Base-by-base conservation (phyloP, 2,113 vertebrate species). In the Amazona guildingii region DNA sequence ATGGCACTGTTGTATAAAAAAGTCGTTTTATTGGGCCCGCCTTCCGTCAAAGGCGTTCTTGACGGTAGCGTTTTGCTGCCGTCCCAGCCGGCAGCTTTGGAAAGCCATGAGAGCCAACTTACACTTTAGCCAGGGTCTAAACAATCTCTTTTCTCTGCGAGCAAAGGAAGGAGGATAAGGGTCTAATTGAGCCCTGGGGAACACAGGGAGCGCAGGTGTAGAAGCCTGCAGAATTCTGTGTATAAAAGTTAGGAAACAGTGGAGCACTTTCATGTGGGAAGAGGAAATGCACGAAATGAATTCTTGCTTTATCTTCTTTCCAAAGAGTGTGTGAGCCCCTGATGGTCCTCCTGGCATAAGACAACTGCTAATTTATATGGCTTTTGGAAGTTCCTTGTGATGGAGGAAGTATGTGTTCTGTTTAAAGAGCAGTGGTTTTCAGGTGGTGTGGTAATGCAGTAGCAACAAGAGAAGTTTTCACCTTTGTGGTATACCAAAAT, bases 1-100 rank as follows among this genome's bases (percentile, higher is more conserved):
- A 52, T 94, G 94, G 93, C 92, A 57, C 12, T 90, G 63, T 90
- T 88, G 76, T 31, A 23, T 48, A 13, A 9, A 13, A 51, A 83
- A 86, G 37, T 24, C 20, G 2, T 44, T 4, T 31, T 33, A 15
- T 11, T 74, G 4, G 17, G 5, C 7, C 10, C 33, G 0, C 1
- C 23, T 82, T 68, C 12, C 20, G 19, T 5, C 6, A 13, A 9
- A 13, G 24, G 3, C 3, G 9, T 25, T 57, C 13, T 44, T 25
- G 20, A 5, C n/a, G 0, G 1, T 20, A 4, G 11, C 19, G 23
- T 33, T 79, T 69, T 83, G 21, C 24, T 76, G 33, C 44, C 31
- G 2, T 66, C 13, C n/a, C 17, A 41, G 24, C 16, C 25, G 43
- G 7, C 51, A 37, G 7, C 10, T 83, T 81, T 86, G 61, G 39